Evolutionary conservation across 2,888 invertebrate species (phyloP).

Genomic region (Athrips mouffetella): DNA sequence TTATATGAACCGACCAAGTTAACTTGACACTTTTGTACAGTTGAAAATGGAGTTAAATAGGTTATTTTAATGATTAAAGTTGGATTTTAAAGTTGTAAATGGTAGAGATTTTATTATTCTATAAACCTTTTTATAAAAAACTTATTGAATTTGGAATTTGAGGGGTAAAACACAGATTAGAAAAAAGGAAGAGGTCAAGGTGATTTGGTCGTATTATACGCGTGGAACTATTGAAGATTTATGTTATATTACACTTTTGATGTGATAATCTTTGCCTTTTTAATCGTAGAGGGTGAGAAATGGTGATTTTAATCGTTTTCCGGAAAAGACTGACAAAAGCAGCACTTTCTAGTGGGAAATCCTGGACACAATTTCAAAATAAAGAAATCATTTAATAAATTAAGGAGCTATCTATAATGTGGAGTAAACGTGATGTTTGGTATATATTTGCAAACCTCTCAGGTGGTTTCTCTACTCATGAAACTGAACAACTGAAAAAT

Average conservation of each 20-base stretch:
- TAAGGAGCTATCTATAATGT: too few relatives aligned
- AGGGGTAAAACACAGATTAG: not conserved
- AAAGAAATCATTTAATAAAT: too few relatives aligned
- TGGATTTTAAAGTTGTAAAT: not conserved
- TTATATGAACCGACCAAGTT: constrained; percentile 10
- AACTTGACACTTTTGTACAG: not conserved
- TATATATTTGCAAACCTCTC: too few relatives aligned
- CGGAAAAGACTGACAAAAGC: too few relatives aligned
- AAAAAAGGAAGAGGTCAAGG: not conserved
- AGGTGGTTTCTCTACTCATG: too few relatives aligned
- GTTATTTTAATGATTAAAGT: not conserved
- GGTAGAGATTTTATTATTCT: not conserved
- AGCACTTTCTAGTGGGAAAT: too few relatives aligned
- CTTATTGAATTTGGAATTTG: not conserved
- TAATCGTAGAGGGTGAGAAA: not conserved
- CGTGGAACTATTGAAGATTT: constrained; percentile 11
- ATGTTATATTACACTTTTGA: constrained; percentile 15
- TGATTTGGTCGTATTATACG: not conserved
- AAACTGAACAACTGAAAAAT: too few relatives aligned
- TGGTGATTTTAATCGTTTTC: not conserved
- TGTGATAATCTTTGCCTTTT: constrained; percentile 7
- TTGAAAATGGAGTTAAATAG: not conserved
- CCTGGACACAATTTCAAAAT: too few relatives aligned
- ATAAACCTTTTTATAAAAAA: not conserved
- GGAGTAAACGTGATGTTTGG: too few relatives aligned